Evolutionary conservation across 2,797 vertebrate species (phyloP).

Genomic region (Parotocinclus haroldoi): DNA sequence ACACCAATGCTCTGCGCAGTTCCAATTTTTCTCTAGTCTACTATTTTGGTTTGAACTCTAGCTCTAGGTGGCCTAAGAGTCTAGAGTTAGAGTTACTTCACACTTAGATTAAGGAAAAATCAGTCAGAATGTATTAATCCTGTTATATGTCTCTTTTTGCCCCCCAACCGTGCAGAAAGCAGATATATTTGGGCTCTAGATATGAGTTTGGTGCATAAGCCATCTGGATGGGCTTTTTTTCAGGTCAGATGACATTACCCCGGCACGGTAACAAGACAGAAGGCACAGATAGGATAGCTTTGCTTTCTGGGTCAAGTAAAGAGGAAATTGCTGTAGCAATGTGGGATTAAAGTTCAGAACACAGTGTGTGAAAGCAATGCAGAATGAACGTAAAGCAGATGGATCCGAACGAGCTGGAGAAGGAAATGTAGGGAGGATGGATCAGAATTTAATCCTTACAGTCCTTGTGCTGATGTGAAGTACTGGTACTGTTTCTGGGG

Average conservation of each 20-base stretch:
- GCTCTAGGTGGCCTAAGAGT: slow-evolving; percentile 22
- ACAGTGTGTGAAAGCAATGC: slow-evolving; percentile 39
- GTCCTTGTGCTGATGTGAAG: not conserved
- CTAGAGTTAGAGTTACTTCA: slow-evolving; percentile 5
- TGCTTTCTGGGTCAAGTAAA: slow-evolving; percentile 54
- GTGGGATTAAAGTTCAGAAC: slow-evolving; percentile 46
- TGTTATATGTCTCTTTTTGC: slow-evolving; percentile 34
- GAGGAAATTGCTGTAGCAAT: slow-evolving; percentile 49
- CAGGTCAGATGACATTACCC: slow-evolving; percentile 48
- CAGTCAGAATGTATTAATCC: slow-evolving; percentile 49
- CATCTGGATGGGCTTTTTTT: slow-evolving; percentile 49
- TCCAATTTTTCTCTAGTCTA: too few relatives aligned
- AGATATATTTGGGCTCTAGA: slow-evolving; percentile 52
- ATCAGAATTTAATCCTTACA: slow-evolving; percentile 10
- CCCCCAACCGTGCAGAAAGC: slow-evolving; percentile 43
- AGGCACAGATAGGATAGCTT: slow-evolving; percentile 47
- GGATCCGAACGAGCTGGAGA: slow-evolving; percentile 19
- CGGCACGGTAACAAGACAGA: slow-evolving; percentile 52
- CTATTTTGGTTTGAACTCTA: too few relatives aligned
- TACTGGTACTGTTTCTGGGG: too few relatives aligned
- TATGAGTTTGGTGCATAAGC: slow-evolving; percentile 41
- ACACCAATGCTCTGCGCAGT: too few relatives aligned
- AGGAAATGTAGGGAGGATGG: slow-evolving; percentile 22
- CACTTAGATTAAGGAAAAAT: slow-evolving; percentile 33
- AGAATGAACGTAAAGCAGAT: slow-evolving; percentile 38